Conservation (phyloP, 2,888 invertebrate genomes). For the Drosophila robusta region DNA sequence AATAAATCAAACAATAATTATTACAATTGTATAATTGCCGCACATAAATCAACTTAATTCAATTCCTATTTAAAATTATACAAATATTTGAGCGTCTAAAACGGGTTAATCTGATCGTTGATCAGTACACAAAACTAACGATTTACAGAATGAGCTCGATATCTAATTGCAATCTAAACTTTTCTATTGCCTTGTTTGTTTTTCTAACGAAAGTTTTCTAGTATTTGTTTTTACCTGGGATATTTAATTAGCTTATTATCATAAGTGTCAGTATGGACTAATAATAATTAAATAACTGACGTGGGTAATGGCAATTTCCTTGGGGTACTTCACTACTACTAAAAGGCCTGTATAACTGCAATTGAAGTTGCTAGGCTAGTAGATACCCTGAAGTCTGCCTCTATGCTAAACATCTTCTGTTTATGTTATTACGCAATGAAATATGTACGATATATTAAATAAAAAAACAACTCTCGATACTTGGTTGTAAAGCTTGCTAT, state of each 20-base stretch:
- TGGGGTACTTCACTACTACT: too few relatives aligned
- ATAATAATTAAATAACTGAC: slow-evolving; percentile 3
- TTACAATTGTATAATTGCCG: neutral
- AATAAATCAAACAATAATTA: too few relatives aligned
- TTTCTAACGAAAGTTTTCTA: slow-evolving; percentile 9
- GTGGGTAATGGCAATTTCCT: neutral
- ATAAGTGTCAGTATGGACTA: slow-evolving; percentile 9
- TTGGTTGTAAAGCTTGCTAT: too few relatives aligned
- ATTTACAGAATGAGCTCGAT: neutral
- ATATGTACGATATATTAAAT: neutral
- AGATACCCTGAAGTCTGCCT: neutral
- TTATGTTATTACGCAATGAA: neutral
- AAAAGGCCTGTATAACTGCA: neutral
- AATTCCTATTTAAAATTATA: neutral
- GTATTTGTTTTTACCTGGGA: neutral
- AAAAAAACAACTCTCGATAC: too few relatives aligned
- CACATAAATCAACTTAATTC: slow-evolving; percentile 1
- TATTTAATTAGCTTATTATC: slow-evolving; percentile 16
- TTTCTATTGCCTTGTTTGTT: slow-evolving; percentile 21
- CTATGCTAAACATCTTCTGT: too few relatives aligned
- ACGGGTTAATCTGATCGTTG: slow-evolving; percentile 1
- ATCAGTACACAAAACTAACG: neutral
- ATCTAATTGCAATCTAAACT: slow-evolving; percentile 6
- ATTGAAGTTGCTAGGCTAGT: neutral
- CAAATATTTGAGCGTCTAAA: neutral